phyloP scores from a whole-genome alignment of 2,888 invertebrate species.

The Hyalella azteca region DNA sequence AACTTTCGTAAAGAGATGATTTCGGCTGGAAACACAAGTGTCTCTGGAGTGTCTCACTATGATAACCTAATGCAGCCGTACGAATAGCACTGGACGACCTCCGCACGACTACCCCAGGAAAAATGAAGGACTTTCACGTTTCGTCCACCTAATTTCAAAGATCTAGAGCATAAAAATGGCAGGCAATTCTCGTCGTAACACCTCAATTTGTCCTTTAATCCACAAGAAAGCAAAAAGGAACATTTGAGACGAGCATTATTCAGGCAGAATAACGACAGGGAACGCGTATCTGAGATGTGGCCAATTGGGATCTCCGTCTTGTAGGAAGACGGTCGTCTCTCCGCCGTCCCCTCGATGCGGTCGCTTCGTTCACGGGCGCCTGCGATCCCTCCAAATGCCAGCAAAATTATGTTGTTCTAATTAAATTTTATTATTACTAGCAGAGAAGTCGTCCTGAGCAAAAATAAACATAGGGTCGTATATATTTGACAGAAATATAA shows the following conservation, averaged over 20 bases:
- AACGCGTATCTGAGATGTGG: not conserved
- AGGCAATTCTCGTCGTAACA: slow-evolving; percentile 24
- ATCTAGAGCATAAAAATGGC: slow-evolving; percentile 7
- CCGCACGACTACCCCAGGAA: not conserved
- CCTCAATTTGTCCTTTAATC: slow-evolving; percentile 30
- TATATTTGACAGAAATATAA: too few species aligned
- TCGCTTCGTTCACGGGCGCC: too few species aligned
- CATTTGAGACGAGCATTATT: not conserved
- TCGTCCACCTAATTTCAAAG: slow-evolving; percentile 9
- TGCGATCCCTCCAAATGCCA: too few species aligned
- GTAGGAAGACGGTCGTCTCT: too few species aligned
- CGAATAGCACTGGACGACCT: not conserved
- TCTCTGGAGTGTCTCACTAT: too few species aligned
- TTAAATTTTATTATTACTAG: too few species aligned
- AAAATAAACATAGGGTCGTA: too few species aligned
- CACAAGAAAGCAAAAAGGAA: slow-evolving; percentile 1
- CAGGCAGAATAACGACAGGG: not conserved
- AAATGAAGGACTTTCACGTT: slow-evolving; percentile 1
- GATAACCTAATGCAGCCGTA: not conserved
- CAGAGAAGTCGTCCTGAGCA: too few species aligned
- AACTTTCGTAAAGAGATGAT: not conserved
- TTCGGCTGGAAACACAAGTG: too few species aligned
- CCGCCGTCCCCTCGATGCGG: too few species aligned
- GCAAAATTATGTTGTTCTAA: too few species aligned
- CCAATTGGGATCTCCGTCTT: not conserved